A percentile compares a stretch with the other conserved stretches of the same genome.
Evolutionary conservation across 2,797 vertebrate genomes (phyloP).

Genomic region (Spinus pinus): DNA sequence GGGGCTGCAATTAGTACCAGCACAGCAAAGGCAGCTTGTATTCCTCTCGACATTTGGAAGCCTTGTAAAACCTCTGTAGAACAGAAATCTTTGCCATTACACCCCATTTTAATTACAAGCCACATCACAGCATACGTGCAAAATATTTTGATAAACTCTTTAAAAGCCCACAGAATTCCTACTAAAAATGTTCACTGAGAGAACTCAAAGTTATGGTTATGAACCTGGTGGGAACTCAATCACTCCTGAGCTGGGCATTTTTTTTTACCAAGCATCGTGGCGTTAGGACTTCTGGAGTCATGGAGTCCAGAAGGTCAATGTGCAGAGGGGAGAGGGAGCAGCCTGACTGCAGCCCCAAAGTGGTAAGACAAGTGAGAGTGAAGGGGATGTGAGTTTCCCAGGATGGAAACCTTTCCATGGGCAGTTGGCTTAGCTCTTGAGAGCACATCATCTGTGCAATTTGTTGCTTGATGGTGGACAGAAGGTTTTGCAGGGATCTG

Average conservation of each 20-base stretch:
- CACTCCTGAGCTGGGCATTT: not conserved
- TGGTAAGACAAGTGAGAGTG: rapidly evolving
- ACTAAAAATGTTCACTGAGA: not conserved
- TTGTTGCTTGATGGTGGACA: rapidly evolving
- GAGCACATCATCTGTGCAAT: rapidly evolving
- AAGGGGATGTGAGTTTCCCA: not conserved
- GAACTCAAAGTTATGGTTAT: not conserved
- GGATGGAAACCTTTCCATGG: not conserved
- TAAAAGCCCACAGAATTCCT: not conserved
- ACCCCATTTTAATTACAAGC: not conserved
- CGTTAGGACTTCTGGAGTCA: not conserved
- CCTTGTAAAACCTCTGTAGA: slow-evolving; percentile 16
- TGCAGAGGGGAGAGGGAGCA: not conserved
- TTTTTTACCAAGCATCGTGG: not conserved
- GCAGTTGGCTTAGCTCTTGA: not conserved
- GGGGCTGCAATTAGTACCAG: slow-evolving; percentile 47
- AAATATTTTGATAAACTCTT: not conserved
- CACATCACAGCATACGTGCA: not conserved
- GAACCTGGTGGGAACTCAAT: not conserved
- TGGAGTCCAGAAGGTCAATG: not conserved
- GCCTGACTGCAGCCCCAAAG: rapidly evolving
- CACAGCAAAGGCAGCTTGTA: not conserved
- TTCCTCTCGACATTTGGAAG: not conserved
- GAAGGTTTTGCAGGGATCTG: rapidly evolving
- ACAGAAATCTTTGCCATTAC: not conserved